phyloP scores from a whole-genome alignment of 2,888 invertebrate species.

The Unio delphinus region DNA sequence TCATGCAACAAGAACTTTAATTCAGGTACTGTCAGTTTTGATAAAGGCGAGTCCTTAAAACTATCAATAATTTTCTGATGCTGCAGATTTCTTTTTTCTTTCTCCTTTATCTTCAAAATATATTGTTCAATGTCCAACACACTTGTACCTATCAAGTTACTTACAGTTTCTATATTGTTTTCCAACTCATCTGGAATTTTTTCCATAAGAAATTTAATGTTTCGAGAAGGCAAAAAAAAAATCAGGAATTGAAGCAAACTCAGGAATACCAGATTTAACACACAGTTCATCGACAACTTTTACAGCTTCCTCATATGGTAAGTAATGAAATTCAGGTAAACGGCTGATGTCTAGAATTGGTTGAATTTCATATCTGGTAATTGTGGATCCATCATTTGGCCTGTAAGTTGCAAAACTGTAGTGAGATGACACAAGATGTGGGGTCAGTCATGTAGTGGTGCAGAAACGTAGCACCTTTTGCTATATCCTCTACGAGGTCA shows the following conservation, averaged over 20 bases:
- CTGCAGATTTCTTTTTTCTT: too few species aligned
- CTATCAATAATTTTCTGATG: too few species aligned
- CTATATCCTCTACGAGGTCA: not conserved
- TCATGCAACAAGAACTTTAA: too few species aligned
- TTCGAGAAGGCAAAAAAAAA: not conserved
- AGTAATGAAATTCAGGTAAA: conserved; percentile 3
- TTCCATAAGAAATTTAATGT: not conserved
- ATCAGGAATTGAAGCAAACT: not conserved
- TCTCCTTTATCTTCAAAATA: too few species aligned
- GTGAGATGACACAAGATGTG: too few species aligned
- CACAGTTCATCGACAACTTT: not conserved
- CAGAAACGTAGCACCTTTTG: not conserved
- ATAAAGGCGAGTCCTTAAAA: too few species aligned
- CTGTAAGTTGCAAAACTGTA: too few species aligned
- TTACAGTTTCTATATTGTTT: too few species aligned
- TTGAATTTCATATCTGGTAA: conserved; percentile 1
- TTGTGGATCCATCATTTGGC: too few species aligned
- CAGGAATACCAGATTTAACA: not conserved
- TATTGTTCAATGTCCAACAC: too few species aligned
- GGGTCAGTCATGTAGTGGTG: not conserved
- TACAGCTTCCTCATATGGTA: not conserved
- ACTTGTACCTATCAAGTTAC: too few species aligned
- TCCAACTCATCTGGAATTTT: not conserved
- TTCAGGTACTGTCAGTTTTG: too few species aligned
- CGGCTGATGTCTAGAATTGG: conserved; percentile 2